These are phyloP conservation scores for Acanthis flammea DNA, from an alignment of 2,797 vertebrate genomes.

Conservation along the genomic window DNA sequence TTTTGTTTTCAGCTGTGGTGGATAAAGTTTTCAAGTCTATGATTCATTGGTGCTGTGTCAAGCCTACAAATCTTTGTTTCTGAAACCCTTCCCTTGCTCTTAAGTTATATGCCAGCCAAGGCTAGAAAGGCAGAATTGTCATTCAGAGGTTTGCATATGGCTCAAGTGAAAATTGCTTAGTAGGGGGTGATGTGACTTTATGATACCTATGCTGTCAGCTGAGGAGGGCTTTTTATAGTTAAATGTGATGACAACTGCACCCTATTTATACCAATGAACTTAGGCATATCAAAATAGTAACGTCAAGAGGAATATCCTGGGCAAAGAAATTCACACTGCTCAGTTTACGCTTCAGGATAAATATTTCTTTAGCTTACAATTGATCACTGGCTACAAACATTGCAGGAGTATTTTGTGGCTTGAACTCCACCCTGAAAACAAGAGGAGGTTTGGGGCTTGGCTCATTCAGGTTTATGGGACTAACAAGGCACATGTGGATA, in stretches of 20 bases:
- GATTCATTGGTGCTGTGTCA: neutral
- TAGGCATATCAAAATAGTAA: constrained; percentile 52
- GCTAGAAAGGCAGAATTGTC: constrained; percentile 3
- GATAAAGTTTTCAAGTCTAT: constrained; percentile 37
- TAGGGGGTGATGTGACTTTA: constrained; percentile 10
- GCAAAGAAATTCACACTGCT: constrained; percentile 25
- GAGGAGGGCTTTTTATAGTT: constrained; percentile 45
- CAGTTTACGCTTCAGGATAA: constrained; percentile 66
- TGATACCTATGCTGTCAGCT: constrained; percentile 46
- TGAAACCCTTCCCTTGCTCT: neutral
- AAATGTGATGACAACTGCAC: constrained; percentile 64
- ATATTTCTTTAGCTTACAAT: constrained; percentile 53
- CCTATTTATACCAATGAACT: constrained; percentile 69
- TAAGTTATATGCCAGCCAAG: neutral
- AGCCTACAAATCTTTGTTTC: constrained; percentile 5
- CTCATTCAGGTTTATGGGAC: neutral
- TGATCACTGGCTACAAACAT: neutral
- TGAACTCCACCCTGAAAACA: neutral
- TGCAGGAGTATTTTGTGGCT: neutral
- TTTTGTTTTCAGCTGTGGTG: constrained; percentile 56
- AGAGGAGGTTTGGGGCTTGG: neutral
- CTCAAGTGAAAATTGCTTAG: constrained; percentile 13
- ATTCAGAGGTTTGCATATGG: neutral
- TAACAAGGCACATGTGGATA: neutral
- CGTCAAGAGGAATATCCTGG: constrained; percentile 42